phyloP scores from a whole-genome alignment of 2,888 invertebrate genomes.

The Amiota minor region DNA sequence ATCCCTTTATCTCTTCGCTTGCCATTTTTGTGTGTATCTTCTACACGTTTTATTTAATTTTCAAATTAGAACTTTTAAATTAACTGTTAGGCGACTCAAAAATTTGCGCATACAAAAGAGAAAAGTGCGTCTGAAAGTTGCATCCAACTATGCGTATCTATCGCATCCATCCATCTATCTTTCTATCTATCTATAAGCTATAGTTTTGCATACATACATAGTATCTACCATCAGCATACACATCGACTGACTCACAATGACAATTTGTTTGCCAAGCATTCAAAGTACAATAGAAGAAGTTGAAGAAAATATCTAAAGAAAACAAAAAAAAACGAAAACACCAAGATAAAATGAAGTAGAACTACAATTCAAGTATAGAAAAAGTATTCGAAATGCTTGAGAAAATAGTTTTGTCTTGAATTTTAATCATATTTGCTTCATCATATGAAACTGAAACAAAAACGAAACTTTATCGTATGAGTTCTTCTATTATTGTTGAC shows the following conservation, averaged over 20 bases:
- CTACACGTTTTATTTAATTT: conserved; percentile 36
- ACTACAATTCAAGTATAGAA: too few relatives aligned
- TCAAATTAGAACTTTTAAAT: conserved; percentile 38
- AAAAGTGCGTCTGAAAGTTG: background rate
- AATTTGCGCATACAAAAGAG: background rate
- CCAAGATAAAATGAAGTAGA: too few relatives aligned
- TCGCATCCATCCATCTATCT: background rate
- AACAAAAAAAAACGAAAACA: too few relatives aligned
- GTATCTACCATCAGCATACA: background rate
- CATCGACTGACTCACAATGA: background rate
- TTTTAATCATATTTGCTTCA: conserved; percentile 35
- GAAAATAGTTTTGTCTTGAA: conserved; percentile 30
- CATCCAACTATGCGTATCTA: background rate
- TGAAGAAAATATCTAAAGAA: too few relatives aligned
- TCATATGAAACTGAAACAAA: conserved; percentile 4
- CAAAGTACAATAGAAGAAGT: too few relatives aligned
- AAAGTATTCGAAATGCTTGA: too few relatives aligned
- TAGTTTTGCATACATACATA: background rate
- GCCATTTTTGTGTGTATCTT: background rate
- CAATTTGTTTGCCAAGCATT: conserved; percentile 14
- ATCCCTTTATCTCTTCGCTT: background rate
- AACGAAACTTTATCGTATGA: background rate
- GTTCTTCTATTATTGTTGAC: background rate
- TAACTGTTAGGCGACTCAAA: conserved; percentile 30
- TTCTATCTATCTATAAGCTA: background rate